Evolutionary conservation across 2,797 vertebrate genomes (phyloP).

Genomic region (Loris lydekkerianus): DNA sequence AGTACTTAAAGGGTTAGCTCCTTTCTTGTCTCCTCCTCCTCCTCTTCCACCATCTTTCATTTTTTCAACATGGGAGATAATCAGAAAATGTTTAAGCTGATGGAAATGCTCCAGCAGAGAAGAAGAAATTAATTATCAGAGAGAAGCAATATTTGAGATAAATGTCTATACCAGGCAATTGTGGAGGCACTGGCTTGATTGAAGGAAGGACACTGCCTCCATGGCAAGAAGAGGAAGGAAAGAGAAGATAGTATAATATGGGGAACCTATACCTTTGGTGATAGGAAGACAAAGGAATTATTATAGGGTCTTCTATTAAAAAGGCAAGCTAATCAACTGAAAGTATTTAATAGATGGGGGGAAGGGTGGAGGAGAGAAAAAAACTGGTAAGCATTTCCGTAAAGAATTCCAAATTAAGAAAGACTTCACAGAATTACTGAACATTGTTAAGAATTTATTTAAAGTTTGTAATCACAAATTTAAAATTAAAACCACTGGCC

Average conservation of each 20-base stretch:
- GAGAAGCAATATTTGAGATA: neutral
- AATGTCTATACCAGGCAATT: neutral
- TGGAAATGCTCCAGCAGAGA: neutral
- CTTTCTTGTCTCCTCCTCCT: neutral
- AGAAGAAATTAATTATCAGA: neutral
- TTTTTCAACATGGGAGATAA: neutral
- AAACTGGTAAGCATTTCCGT: neutral
- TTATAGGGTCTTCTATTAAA: neutral
- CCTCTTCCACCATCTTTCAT: neutral
- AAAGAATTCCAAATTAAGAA: constrained; percentile 14
- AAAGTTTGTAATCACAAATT: neutral
- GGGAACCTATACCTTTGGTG: neutral
- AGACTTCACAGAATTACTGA: neutral
- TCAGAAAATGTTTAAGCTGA: neutral
- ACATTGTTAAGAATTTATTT: neutral
- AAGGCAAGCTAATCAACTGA: neutral
- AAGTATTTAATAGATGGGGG: neutral
- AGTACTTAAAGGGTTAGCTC: neutral
- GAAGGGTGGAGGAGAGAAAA: neutral
- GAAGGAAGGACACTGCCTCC: neutral
- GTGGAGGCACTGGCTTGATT: neutral
- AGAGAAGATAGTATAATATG: neutral
- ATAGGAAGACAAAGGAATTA: neutral
- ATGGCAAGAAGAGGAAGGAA: neutral
- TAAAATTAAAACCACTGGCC: constrained; percentile 1